These are phyloP conservation scores for Eupsilia transversa DNA, from an alignment of 2,888 invertebrate genomes.

Conservation along the genomic window DNA sequence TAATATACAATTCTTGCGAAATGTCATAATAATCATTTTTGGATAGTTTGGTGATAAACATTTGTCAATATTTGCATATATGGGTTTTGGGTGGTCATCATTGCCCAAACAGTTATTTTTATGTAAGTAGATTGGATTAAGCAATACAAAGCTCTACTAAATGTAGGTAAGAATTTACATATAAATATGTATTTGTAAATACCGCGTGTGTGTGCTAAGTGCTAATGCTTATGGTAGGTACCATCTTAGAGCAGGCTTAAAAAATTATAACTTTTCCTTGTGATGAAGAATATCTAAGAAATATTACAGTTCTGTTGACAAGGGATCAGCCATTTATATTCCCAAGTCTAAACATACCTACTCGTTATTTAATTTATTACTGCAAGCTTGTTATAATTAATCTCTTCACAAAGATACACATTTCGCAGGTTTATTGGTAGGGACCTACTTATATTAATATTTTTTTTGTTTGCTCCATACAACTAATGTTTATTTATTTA, in stretches of 20 bases:
- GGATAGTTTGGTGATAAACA: constrained; percentile 12
- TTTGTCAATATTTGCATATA: constrained; percentile 16
- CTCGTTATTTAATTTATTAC: neutral
- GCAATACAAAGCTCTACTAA: constrained; percentile 8
- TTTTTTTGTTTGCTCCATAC: constrained; percentile 2
- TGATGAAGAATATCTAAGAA: neutral
- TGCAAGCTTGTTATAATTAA: neutral
- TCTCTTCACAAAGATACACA: neutral
- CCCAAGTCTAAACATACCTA: neutral
- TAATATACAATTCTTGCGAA: neutral
- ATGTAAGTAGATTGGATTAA: neutral
- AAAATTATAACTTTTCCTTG: too few species aligned
- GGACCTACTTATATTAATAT: neutral
- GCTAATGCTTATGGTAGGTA: too few species aligned
- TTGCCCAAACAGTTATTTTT: constrained; percentile 5
- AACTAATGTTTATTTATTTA: neutral
- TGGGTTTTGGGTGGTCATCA: constrained; percentile 18
- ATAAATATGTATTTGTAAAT: too few species aligned
- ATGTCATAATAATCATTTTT: constrained; percentile 8
- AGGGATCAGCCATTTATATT: neutral
- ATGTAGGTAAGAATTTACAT: neutral
- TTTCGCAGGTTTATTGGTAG: neutral
- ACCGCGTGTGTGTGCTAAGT: too few species aligned
- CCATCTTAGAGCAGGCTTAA: too few species aligned
- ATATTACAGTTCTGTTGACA: neutral